Percentiles rank a stretch among this genome's conserved stretches.
Evolutionary conservation across 2,113 vertebrate genomes (phyloP).

Genomic region (Brienomyrus brachyistius): DNA sequence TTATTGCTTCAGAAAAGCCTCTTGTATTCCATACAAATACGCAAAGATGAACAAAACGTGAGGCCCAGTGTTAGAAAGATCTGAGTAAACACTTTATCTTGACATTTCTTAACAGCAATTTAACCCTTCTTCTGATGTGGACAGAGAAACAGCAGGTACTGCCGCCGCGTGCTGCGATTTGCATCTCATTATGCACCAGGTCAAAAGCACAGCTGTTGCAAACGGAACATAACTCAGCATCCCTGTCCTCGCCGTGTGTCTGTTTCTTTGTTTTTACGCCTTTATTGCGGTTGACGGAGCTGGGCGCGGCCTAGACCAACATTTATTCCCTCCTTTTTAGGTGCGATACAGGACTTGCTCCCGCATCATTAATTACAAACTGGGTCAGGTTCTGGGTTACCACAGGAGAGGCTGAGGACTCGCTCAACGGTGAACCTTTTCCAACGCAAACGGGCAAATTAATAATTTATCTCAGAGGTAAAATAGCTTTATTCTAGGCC

Average conservation of each 20-base stretch:
- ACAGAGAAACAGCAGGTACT: background rate
- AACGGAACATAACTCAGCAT: background rate
- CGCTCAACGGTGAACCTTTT: constrained; percentile 35
- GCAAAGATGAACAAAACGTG: background rate
- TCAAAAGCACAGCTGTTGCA: background rate
- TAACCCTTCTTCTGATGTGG: constrained; percentile 11
- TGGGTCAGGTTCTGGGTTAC: constrained; percentile 40
- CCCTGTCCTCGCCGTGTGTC: background rate
- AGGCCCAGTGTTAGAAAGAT: background rate
- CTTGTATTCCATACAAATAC: background rate
- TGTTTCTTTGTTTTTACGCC: background rate
- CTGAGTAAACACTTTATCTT: constrained; percentile 5
- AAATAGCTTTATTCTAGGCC: constrained; percentile 54
- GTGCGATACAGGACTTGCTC: background rate
- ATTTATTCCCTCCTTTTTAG: background rate
- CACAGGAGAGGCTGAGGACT: constrained; percentile 24
- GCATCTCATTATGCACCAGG: constrained; percentile 1
- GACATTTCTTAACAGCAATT: constrained; percentile 5
- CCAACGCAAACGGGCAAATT: constrained; percentile 44
- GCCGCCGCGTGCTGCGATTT: background rate
- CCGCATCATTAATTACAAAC: constrained; percentile 17
- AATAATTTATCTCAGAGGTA: constrained; percentile 52
- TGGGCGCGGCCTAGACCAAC: background rate
- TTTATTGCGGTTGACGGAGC: background rate
- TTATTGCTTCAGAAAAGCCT: background rate